Base-by-base conservation (phyloP, 2,888 invertebrate genomes). In the Lithophane semibrunnea region DNA sequence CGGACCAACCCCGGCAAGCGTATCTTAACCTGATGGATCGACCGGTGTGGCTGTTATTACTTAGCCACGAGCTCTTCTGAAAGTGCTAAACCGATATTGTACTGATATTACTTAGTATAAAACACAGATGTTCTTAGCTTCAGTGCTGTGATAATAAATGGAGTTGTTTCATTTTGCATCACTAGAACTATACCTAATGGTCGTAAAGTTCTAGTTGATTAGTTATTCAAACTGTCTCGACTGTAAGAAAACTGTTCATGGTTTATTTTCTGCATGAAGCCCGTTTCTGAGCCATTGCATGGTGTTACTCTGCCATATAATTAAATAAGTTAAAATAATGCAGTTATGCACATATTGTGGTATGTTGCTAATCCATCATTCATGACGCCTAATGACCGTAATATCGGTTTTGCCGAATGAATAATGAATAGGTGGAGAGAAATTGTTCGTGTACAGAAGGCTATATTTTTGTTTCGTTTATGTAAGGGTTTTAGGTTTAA, bases 371-470 rank as follows among this genome's bases (percentile, higher is more conserved):
- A 83, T 83, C 73, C 73, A 83, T 83, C 82, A 83, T 77, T 73
- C 60, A 73, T 82, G 52, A 47, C 37, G 52, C 56, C 52, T 83
- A 85, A 77, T 85, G 73, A 81, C 82, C 76, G 70, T 81, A 70
- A 85, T 81, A 77, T 83, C 70, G 47, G 61, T 63, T 49, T 66
- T 67, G 18, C n/a, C 13, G 16, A 47, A 73, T 83, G 82, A 71
- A 85, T 85, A 77, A 83, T 82, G 56, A 29, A 85, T 64, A 24
- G 3, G 37, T 9, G 16, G 12, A 47, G 73, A 61, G 21, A 65
- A 72, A 66, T 80, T 29, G 24, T 69, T 52, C 44, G 21, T 56
- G 54, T 49, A 49, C 24, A 5, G 4, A 10, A 58, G 29, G 67
- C 60, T 63, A 24, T 68, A 68, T 60, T 42, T 68, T 52, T 58